Evolutionary conservation across 2,888 invertebrate genomes (phyloP), one percentile per base, ranked within the genome.

Genomic region (Thyatira batis): DNA sequence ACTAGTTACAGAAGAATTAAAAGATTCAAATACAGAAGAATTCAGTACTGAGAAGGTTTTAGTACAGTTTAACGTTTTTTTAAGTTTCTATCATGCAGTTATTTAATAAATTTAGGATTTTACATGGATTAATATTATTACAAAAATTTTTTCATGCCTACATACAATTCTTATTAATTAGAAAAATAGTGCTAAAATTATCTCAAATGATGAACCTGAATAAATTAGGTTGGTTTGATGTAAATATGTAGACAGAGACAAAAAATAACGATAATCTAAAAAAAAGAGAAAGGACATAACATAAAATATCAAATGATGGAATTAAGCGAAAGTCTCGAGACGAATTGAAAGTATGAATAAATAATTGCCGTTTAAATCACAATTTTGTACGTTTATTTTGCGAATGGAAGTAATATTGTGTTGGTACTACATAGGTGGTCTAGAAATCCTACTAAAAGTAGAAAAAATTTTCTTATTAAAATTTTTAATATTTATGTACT

Each of bases 301-400:
- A n/a, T n/a, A n/a, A 17, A 45, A 23, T 25, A 17, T 27, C 8
- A 3, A 13, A n/a, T 13, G 17, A 20, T 27, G 10, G 17, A 2
- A 27, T 11, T 25, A 45, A 45, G 51, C 50, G 67, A 67, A 67
- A 67, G 67, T 60, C 49, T 53, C 52, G 54, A 50, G 44, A 49
- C 45, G 50, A 44, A 62, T 57, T 61, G 62, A 66, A 65, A 66
- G 66, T 64, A 63, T 61, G 67, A 60, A 65, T 59, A 61, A 56
- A 57, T 50, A 54, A 27, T 27, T 48, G 27, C 27, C 27, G 28
- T 17, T 28, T 17, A 23, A 25, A 17, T 21, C 17, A 39, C 17
- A 8, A 17, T 39, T 39, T 39, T 39, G 8, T 39, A 17, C 39
- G 39, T 17, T 39, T 17, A 39, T 13, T 17, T 8, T 17, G 17